A percentile compares a stretch with the other conserved stretches of the same genome.
These are phyloP conservation scores for Parapsyche elsis DNA, from an alignment of 1,140 invertebrate genomes.

Conservation along the genomic window DNA sequence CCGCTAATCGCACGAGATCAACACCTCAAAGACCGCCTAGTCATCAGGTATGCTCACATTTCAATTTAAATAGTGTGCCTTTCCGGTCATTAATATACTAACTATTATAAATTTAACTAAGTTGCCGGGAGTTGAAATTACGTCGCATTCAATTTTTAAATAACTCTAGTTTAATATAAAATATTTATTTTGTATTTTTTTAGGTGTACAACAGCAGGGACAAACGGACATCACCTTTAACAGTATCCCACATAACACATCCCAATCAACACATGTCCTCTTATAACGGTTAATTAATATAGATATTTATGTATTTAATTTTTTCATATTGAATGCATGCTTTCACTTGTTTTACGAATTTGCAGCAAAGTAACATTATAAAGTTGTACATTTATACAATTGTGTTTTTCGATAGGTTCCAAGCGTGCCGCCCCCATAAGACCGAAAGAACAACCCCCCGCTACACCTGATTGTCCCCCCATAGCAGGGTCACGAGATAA, in stretches of 20 bases:
- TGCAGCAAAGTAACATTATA: neutral
- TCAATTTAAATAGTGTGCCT: neutral
- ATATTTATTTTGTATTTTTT: conserved; percentile 21
- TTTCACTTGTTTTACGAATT: neutral
- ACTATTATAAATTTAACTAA: neutral
- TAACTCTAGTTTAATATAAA: too few relatives aligned
- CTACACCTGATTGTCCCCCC: conserved; percentile 69
- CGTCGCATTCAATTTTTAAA: too few relatives aligned
- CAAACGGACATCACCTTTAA: conserved; percentile 67
- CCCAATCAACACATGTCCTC: conserved; percentile 57
- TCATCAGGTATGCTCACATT: conserved; percentile 56
- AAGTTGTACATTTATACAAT: neutral
- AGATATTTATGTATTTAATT: neutral
- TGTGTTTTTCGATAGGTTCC: conserved; percentile 61
- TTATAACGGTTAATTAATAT: conserved; percentile 61
- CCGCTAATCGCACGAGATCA: conserved; percentile 68
- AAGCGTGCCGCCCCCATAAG: conserved; percentile 70
- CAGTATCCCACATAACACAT: conserved; percentile 62
- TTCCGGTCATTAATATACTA: neutral
- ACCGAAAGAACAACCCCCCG: conserved; percentile 71
- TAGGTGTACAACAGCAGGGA: conserved; percentile 65
- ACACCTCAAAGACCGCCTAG: conserved; percentile 61
- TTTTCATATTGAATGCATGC: neutral
- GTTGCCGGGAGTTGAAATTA: too few relatives aligned
- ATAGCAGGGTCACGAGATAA: conserved; percentile 67